Percentiles rank a stretch among this genome's conserved stretches.
phyloP scores from a whole-genome alignment of 2,797 vertebrate genomes.

The Smutsia gigantea region DNA sequence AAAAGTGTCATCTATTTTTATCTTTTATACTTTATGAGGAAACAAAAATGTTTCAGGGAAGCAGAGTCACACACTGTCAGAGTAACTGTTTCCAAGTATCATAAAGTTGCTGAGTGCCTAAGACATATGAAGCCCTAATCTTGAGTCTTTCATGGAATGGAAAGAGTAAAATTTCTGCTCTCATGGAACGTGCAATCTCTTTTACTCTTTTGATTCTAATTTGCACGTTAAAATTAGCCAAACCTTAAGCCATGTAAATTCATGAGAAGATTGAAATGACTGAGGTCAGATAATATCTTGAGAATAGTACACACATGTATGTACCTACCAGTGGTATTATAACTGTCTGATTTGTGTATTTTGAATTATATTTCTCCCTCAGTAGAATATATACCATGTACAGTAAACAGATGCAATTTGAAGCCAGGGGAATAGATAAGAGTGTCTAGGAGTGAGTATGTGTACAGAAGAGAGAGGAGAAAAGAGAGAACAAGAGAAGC shows the following conservation, averaged over 20 bases:
- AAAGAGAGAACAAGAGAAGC: background rate
- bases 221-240: slow-evolving; percentile 6
- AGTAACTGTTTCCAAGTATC: slow-evolving; percentile 12
- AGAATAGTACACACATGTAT: background rate
- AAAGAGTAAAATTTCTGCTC: background rate
- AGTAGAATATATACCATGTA: background rate
- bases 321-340: background rate
- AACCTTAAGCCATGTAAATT: background rate
- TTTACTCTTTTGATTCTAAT: slow-evolving; percentile 15
- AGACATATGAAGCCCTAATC: background rate
- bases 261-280: slow-evolving; percentile 27
- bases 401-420: background rate
- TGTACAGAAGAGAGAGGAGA: background rate
- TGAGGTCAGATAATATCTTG: background rate
- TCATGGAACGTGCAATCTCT: background rate
- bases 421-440: background rate
- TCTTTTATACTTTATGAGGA: slow-evolving; percentile 43
- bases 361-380: background rate
- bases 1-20: slow-evolving; percentile 54
- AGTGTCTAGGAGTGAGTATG: background rate
- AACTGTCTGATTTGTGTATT: background rate
- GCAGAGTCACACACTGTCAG: background rate
- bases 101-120: slow-evolving; percentile 36
- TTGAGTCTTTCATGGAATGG: background rate
- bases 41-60: slow-evolving; percentile 8